Evolutionary conservation across 2,888 invertebrate genomes (phyloP), one percentile per base, ranked within the genome.

Genomic region (Anarsia innoxiella): DNA sequence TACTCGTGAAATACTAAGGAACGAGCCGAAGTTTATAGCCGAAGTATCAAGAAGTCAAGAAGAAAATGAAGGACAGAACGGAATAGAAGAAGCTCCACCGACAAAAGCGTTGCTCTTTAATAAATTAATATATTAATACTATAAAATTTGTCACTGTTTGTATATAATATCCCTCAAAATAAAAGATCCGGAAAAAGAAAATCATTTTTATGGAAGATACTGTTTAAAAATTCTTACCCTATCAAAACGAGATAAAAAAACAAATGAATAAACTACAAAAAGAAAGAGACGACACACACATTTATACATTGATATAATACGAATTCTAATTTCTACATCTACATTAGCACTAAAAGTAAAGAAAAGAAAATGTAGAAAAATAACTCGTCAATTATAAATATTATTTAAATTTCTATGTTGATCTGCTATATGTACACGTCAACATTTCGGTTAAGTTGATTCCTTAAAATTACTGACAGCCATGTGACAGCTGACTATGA

Each of bases 401-500:
- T 76, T 78, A 74, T 67, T 75, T 76, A 69, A 79, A 69, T 65
- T 72, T 71, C 71, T 79, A 78, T 82, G 84, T 80, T 83, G 84
- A 84, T 71, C 84, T 52, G 51, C 78, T 84, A 84, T 84, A 84
- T 84, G 44, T 84, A 84, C 84, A 84, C 42, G 84, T 76, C 84
- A 84, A 84, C 84, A 83, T 69, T 71, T 77, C 76, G 68, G 70
- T 79, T 66, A 67, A 64, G 68, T 77, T 75, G 70, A 69, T 78
- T 65, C 48, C 84, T 84, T 84, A 84, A 70, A 78, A 78, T 78
- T 84, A 84, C 70, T 84, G 84, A 84, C 84, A 84, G 84, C 84
- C 84, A 84, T 84, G 71, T 84, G 84, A 84, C 83, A 84, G 84
- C 84, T 84, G 82, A 84, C 84, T 77, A 77, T 84, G 84, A 77